phyloP scores from a whole-genome alignment of 1,140 invertebrate genomes.

The Caenorhabditis brenneri region DNA sequence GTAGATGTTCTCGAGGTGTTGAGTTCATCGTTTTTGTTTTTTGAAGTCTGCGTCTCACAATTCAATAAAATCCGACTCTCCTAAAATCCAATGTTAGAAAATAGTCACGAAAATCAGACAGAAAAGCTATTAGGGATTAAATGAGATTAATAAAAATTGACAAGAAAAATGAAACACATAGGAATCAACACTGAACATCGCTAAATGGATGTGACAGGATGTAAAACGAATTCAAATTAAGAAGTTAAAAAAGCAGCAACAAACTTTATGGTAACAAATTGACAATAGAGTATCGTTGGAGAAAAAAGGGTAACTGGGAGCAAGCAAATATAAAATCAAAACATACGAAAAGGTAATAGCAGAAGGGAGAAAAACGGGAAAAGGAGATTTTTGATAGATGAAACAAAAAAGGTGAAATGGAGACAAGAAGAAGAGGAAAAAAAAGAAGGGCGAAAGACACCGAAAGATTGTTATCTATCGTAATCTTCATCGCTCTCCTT shows the following conservation, averaged over 20 bases:
- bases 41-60: not conserved
- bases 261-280: slow-evolving; percentile 42
- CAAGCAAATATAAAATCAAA: slow-evolving; percentile 5
- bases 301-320: not conserved
- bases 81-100: not conserved
- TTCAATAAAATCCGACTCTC: not conserved
- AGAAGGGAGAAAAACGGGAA: not conserved
- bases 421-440: not conserved
- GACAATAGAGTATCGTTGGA: slow-evolving; percentile 41
- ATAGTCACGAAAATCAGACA: no score
- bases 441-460: not conserved
- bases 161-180: not conserved
- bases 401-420: not conserved
- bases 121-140: not conserved
- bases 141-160: not conserved
- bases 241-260: not conserved
- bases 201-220: slow-evolving; percentile 28
- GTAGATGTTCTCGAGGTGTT: not conserved
- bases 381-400: not conserved
- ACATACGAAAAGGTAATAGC: slow-evolving; percentile 1
- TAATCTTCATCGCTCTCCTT: not conserved
- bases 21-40: slow-evolving; percentile 26
- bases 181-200: slow-evolving; percentile 37
- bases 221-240: not conserved
- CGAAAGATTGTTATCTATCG: not conserved